Evolutionary conservation across 2,888 invertebrate species (phyloP).

Genomic region (Papilio demoleus): DNA sequence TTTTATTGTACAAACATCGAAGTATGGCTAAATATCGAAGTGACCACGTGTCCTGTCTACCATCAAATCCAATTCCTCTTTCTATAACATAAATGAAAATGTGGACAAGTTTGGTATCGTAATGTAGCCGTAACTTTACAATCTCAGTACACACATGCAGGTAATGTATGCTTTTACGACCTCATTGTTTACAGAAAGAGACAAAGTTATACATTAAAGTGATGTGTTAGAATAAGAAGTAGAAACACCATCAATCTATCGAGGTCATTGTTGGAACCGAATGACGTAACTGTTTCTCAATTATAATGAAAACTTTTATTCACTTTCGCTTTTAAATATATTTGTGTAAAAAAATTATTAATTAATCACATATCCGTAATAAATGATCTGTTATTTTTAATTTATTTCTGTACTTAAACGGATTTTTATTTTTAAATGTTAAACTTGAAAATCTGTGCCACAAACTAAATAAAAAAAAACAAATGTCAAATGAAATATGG

Average conservation of each 20-base stretch:
- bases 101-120: too few relatives aligned
- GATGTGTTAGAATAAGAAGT: constrained; percentile 3
- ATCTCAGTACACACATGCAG: background rate
- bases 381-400: background rate
- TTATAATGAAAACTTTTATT: background rate
- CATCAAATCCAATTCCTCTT: too few relatives aligned
- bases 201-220: background rate
- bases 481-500: too few relatives aligned
- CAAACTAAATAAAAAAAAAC: too few relatives aligned
- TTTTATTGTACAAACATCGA: too few relatives aligned
- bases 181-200: constrained; percentile 1
- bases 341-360: background rate
- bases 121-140: too few relatives aligned
- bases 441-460: too few relatives aligned
- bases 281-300: constrained; percentile 9
- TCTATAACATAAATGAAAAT: too few relatives aligned
- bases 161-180: background rate
- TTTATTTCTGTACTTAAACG: too few relatives aligned
- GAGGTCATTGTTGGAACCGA: background rate
- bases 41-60: too few relatives aligned
- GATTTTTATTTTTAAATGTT: too few relatives aligned
- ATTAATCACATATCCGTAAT: background rate
- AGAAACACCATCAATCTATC: constrained; percentile 5
- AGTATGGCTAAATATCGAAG: too few relatives aligned
- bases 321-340: background rate